phyloP scores from a whole-genome alignment of 2,797 vertebrate species.

The Notolabrus celidotus region DNA sequence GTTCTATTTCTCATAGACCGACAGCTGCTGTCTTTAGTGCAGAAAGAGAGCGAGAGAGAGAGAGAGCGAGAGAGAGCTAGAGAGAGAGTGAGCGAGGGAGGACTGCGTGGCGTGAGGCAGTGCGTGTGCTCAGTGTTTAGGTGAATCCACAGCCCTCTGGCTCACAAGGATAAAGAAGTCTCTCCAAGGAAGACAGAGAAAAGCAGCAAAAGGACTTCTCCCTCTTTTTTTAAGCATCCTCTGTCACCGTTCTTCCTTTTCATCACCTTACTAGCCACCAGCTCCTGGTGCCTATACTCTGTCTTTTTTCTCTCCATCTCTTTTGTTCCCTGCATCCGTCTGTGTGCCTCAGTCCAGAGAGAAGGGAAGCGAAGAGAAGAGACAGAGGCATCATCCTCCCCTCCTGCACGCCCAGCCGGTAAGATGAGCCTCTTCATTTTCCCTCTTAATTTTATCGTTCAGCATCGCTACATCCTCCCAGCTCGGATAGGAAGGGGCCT shows the following conservation, averaged over 20 bases:
- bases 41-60: slow-evolving; percentile 71
- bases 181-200: slow-evolving; percentile 52
- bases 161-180: slow-evolving; percentile 83
- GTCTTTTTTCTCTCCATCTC: slow-evolving; percentile 47
- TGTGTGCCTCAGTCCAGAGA: slow-evolving; percentile 56
- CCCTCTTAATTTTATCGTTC: slow-evolving; percentile 15
- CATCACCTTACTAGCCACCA: slow-evolving; percentile 39
- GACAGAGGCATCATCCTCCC: slow-evolving; percentile 73
- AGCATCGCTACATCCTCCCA: slow-evolving; percentile 22
- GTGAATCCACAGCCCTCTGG: slow-evolving; percentile 82
- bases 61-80: slow-evolving; percentile 42
- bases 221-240: slow-evolving; percentile 24
- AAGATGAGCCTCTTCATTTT: slow-evolving; percentile 65
- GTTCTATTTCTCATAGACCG: slow-evolving; percentile 85
- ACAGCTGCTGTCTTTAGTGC: slow-evolving; percentile 85
- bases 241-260: slow-evolving; percentile 15
- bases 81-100: slow-evolving; percentile 66
- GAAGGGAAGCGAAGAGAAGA: slow-evolving; percentile 71
- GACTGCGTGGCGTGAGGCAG: slow-evolving; percentile 79
- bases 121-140: slow-evolving; percentile 82
- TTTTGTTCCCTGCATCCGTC: slow-evolving; percentile 74
- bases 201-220: slow-evolving; percentile 49
- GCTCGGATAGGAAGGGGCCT: slow-evolving; percentile 19
- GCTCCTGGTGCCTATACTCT: slow-evolving; percentile 39
- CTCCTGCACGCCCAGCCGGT: slow-evolving; percentile 79